Base-by-base conservation (phyloP, 2,888 invertebrate genomes). In the Stictocephala bisonia region DNA sequence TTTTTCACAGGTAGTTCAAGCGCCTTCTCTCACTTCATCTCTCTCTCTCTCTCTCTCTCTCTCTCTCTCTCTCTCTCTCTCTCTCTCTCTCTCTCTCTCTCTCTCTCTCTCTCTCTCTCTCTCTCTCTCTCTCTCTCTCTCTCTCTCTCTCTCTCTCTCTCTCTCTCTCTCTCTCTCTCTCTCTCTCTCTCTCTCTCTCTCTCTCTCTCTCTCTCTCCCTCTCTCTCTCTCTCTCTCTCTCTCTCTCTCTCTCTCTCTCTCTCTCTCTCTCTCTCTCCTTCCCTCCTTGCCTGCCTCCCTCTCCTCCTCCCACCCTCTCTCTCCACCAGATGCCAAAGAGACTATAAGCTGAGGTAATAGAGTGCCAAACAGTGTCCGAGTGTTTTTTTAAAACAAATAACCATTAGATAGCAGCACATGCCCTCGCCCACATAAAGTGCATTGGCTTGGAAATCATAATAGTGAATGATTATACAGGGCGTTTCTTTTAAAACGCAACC, bases 31-130 rank as follows among this genome's bases (percentile, higher is more conserved):
- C 48, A 24, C 67, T n/a, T n/a, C n/a, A n/a, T n/a, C n/a, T n/a
- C n/a, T n/a, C n/a, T n/a, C n/a, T n/a, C n/a, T n/a, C n/a, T 35
- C 71, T 44, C 41, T 71, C 44, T 74, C 73, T 72, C 67, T 53
- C 68, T 41, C 74, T 72, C 58, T 48, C 60, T 51, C 71, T 27
- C 22, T 71, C 74, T n/a, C 58, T 69, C 67, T 41, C 18, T 24
- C 67, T 40, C 58, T n/a, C n/a, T 13, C 26, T 18, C 31, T 50
- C n/a, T 31, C n/a, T 15, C 35, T 11, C 35, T 40, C 66, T 24
- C 26, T 50, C 48, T 51, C 51, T 27, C 51, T 51, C 51, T 66
- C 66, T 40, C 66, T 66, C 66, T 41, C 35, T 41, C 35, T 29
- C 29, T 31, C 53, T 53, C 51, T 53, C 35, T 53, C 22, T 35